phyloP scores from a whole-genome alignment of 2,113 vertebrate genomes.

The Trochalopteron elliotii region DNA sequence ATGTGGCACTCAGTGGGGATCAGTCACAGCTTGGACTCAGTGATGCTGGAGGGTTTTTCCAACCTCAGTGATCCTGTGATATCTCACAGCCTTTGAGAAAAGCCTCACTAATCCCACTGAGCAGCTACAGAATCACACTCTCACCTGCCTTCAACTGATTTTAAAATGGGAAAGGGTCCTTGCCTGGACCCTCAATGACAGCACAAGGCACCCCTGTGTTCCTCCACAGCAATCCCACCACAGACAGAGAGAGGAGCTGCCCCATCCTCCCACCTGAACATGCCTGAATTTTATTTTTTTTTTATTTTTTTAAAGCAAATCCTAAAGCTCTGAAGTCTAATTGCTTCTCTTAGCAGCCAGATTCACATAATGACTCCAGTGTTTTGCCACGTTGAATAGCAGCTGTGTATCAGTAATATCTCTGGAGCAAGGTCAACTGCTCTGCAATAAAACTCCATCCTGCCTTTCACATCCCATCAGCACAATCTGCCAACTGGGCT shows the following conservation, averaged over 20 bases:
- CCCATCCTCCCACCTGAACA: background rate
- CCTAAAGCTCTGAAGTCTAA: background rate
- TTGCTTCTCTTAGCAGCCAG: slow-evolving; percentile 22
- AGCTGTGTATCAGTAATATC: slow-evolving; percentile 20
- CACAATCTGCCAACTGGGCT: background rate
- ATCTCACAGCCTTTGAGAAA: background rate
- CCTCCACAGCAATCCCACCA: background rate
- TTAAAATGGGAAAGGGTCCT: background rate
- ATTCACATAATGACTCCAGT: background rate
- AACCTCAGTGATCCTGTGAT: background rate
- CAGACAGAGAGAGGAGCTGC: background rate
- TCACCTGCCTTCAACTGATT: background rate
- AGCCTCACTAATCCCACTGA: background rate
- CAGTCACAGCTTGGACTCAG: background rate
- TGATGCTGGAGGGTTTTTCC: background rate
- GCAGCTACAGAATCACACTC: background rate
- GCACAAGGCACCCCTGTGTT: background rate
- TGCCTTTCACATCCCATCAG: slow-evolving; percentile 50
- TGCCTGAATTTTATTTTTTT: background rate
- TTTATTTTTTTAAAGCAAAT: background rate
- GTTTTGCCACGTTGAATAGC: slow-evolving; percentile 35
- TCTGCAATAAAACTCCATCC: slow-evolving; percentile 31
- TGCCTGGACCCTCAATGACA: background rate
- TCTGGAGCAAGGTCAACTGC: slow-evolving; percentile 44
- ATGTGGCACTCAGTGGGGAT: background rate